Conservation (phyloP, 2,888 invertebrate species). For the Agrochola litura region DNA sequence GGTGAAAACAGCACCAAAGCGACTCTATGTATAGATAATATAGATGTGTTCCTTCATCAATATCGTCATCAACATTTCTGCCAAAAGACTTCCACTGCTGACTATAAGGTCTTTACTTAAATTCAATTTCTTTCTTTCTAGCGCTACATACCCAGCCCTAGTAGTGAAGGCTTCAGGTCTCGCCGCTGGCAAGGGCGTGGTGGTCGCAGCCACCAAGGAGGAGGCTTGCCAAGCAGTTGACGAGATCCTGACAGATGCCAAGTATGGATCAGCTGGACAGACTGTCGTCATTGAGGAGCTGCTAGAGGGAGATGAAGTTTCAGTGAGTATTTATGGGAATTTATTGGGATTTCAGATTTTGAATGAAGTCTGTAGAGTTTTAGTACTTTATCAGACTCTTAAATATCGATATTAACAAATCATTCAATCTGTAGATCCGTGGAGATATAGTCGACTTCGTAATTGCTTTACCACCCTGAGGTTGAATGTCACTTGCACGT, state of each 20-base stretch:
- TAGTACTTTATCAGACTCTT: neutral
- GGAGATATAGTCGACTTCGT: neutral
- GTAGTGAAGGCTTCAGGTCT: conserved; percentile 99
- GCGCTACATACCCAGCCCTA: conserved; percentile 94
- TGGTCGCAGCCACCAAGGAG: conserved; percentile 94
- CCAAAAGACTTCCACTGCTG: too few relatives aligned
- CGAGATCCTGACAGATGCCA: conserved; percentile 94
- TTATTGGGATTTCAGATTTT: neutral
- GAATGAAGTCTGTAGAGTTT: neutral
- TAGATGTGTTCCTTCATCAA: too few relatives aligned
- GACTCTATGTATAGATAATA: too few relatives aligned
- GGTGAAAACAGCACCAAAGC: too few relatives aligned
- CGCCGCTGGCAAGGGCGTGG: conserved; percentile 99
- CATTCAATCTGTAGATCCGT: neutral
- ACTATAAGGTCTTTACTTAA: neutral
- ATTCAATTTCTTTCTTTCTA: conserved; percentile 72
- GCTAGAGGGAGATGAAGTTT: conserved; percentile 98
- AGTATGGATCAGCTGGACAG: conserved; percentile 96
- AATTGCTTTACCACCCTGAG: too few relatives aligned
- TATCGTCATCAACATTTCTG: too few relatives aligned
- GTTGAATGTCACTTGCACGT: too few relatives aligned
- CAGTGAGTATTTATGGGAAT: conserved; percentile 91
- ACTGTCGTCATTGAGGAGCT: conserved; percentile 97
- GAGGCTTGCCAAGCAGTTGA: conserved; percentile 97
- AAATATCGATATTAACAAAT: neutral